Base-by-base conservation (phyloP, 2,797 vertebrate genomes). In the Betta splendens region DNA sequence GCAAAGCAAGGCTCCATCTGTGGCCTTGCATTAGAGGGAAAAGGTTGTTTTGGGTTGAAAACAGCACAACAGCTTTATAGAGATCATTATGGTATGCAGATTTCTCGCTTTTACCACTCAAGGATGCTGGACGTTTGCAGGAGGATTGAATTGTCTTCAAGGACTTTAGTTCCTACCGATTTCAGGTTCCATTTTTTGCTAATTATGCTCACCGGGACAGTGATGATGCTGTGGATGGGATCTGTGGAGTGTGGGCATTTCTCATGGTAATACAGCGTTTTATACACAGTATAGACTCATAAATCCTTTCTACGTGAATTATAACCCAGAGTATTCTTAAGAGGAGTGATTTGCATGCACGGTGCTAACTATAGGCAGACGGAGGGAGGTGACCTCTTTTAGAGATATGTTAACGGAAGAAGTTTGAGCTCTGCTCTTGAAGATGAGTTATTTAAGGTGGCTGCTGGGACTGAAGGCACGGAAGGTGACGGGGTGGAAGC, bases 171-270 rank as follows among this genome's bases (percentile, higher is more conserved):
- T 5, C 31, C 21, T 20, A 8, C 25, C 40, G 16, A 55, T 64
- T 48, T 53, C 22, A 42, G 10, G 36, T 54, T 66, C n/a, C 29
- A n/a, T 36, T 49, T n/a, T 61, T 56, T 57, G 63, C 32, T 74
- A 69, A 71, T 74, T 69, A 64, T 61, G 31, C 60, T 49, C 69
- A 29, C 20, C 66, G 60, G 69, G 79, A 73, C 55, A 64, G 45
- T 10, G 32, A 12, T 15, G 35, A 16, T 67, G 55, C 50, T 62
- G 45, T 44, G 28, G 33, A 46, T 45, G 16, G 21, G 57, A 39
- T 64, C 49, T 10, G 17, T 37, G 25, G 58, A 59, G 26, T 57
- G 20, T 33, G 26, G 20, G 37, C 69, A 50, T 69, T 53, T 50
- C 42, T 59, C 57, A 20, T 56, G 37, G 35, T 62, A 1, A 40